Conservation (phyloP, 2,888 invertebrate genomes). For the Cerastoderma edule region DNA sequence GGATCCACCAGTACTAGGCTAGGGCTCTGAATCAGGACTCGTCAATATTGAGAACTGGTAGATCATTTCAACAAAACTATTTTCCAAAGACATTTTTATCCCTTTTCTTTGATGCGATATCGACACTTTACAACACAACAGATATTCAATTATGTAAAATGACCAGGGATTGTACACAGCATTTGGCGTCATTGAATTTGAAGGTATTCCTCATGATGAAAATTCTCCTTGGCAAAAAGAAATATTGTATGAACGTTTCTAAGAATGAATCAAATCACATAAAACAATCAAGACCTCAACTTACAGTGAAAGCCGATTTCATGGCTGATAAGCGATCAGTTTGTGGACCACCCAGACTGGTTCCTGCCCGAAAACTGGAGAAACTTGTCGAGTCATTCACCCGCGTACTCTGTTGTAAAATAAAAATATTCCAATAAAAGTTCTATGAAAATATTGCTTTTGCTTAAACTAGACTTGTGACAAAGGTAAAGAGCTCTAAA, state of each 20-base stretch:
- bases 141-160: not conserved
- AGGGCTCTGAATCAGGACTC: too few species aligned
- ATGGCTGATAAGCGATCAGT: conserved; percentile 94
- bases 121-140: not conserved
- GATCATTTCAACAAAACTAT: too few species aligned
- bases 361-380: conserved; percentile 74
- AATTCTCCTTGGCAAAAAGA: not conserved
- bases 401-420: conserved; percentile 68
- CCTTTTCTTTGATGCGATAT: too few species aligned
- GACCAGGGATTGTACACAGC: not conserved
- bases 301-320: conserved; percentile 93
- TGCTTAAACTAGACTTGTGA: too few species aligned
- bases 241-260: not conserved
- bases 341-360: conserved; percentile 88
- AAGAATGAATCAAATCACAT: not conserved
- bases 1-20: too few species aligned
- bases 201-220: not conserved
- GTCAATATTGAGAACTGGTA: too few species aligned
- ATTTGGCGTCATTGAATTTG: not conserved
- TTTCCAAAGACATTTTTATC: too few species aligned
- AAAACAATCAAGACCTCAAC: conserved; percentile 39
- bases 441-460: too few species aligned
- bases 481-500: too few species aligned
- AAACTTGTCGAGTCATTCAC: conserved; percentile 76
- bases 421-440: not conserved